A percentile compares a stretch with the other conserved stretches of the same genome.
These are phyloP conservation scores for Eurosta solidaginis DNA, from an alignment of 1,140 invertebrate species.

Conservation along the genomic window DNA sequence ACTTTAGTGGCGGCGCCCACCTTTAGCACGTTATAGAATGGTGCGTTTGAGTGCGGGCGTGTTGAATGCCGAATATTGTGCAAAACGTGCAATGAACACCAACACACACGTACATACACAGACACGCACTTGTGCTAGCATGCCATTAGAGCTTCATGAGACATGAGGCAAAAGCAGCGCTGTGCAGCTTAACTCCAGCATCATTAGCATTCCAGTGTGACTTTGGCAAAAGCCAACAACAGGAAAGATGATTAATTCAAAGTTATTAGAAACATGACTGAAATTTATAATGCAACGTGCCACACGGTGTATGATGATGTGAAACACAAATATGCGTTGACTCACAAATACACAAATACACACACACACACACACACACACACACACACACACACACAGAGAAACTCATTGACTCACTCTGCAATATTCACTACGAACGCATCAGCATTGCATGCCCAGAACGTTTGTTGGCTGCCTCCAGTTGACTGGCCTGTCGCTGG, in stretches of 20 bases:
- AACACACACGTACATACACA: background rate
- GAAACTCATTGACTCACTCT: background rate
- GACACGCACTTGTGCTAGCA: background rate
- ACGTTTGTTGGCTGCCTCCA: background rate
- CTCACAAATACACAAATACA: background rate
- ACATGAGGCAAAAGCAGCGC: background rate
- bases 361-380: background rate
- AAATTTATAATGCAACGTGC: slow-evolving; percentile 52
- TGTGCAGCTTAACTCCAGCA: background rate
- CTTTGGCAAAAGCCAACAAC: slow-evolving; percentile 30
- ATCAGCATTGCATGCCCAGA: background rate
- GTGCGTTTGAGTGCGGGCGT: background rate
- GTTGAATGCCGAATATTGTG: slow-evolving; percentile 1
- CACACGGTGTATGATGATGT: slow-evolving; percentile 5
- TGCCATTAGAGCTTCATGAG: background rate
- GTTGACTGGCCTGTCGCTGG: background rate
- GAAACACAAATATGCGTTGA: too few relatives aligned
- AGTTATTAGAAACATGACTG: slow-evolving; percentile 59
- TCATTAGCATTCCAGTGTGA: slow-evolving; percentile 30
- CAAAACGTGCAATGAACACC: background rate
- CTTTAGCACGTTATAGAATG: background rate
- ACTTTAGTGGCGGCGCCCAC: background rate
- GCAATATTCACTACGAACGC: background rate
- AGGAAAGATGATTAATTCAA: slow-evolving; percentile 57
- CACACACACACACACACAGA: background rate